Evolutionary conservation across 2,888 invertebrate genomes (phyloP), one percentile per base, ranked within the genome.

Genomic region (Stenichneumon culpator): DNA sequence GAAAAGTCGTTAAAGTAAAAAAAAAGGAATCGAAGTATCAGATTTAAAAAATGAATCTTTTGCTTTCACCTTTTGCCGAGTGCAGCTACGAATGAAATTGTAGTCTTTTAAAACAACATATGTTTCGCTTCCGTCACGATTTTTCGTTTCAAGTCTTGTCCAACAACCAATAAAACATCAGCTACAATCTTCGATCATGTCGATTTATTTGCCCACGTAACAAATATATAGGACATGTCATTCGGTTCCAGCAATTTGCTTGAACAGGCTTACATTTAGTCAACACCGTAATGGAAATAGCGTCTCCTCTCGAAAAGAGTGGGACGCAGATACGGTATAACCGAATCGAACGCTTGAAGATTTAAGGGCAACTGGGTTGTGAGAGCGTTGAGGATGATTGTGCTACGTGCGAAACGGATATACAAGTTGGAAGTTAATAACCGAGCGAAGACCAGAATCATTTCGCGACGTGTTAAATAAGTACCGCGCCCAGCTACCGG

Each of bases 391-490:
- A 52, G 54, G 70, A 70, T 70, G 63, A 80, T 67, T 84, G 16
- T 44, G 67, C 19, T 70, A 69, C 50, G 50, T 50, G 78, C 68
- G 57, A 36, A 60, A 22, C 44, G 75, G 65, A 36, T 63, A 68
- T 57, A 67, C 74, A 75, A 69, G 32, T 50, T 32, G 50, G 28
- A 79, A 73, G 79, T 79, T 83, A 73, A 83, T 73, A 79, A 69
- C 57, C 67, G 50, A 22, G 47, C 57, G 52, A 60, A 69, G 36
- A 50, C 54, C 25, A 14, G 63, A 79, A 82, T 70, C 50, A 52
- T 79, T 75, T 83, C 74, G 77, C 60, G 70, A 63, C 54, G 67
- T 60, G 79, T 75, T 67, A 68, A 60, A 73, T 36, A 82, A 75
- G 69, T 3, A 22, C 11, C 11, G 57, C 57, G 28, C 11, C n/a